Evolutionary conservation across 2,113 vertebrate species (phyloP), one percentile per base, ranked within the genome.

Genomic region (Festucalex cinctus): DNA sequence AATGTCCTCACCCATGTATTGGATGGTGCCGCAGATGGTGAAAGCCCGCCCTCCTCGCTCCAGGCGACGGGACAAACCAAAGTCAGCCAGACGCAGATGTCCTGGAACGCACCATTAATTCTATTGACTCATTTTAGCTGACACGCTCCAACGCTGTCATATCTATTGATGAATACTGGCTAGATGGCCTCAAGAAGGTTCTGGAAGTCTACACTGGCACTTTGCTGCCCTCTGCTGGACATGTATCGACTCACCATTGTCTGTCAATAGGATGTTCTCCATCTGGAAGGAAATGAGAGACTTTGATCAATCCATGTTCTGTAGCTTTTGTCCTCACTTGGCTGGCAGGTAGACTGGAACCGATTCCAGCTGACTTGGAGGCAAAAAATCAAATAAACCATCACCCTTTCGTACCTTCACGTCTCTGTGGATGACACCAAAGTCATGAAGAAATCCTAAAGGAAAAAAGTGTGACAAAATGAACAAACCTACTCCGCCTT

Each of bases 21-120:
- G 96, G 74, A 99, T 94, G 61, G 95, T 98, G 64, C 95, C 96
- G 44, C 96, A 99, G 70, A 97, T 96, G 9, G 96, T 99, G 81
- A 94, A 94, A n/a, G 95, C 93, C 78, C 89, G 84, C 53, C 93
- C 91, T 0, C 95, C 96, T 76, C 89, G 91, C 76, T 88, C 85
- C 69, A 98, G 87, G 64, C 95, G 93, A 20, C 93, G 91, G 46
- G 95, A 95, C 77, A 98, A 89, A 75, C 97, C 97, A 0, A 98
- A 99, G 77, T 98, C 96, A 0, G 96, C 93, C 83, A 98, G 87
- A 62, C 95, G 95, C 77, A 98, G 90, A 83, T 98, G 95, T 28
- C 96, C 97, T 99, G 71, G 58, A 78, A 87, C 35, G 85, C 10
- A 82, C 63, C 56, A 83, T 83, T 73, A 24, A 2, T 26, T 58